Conservation (phyloP, 1,140 invertebrate species). For the Reticulitermes speratus region DNA sequence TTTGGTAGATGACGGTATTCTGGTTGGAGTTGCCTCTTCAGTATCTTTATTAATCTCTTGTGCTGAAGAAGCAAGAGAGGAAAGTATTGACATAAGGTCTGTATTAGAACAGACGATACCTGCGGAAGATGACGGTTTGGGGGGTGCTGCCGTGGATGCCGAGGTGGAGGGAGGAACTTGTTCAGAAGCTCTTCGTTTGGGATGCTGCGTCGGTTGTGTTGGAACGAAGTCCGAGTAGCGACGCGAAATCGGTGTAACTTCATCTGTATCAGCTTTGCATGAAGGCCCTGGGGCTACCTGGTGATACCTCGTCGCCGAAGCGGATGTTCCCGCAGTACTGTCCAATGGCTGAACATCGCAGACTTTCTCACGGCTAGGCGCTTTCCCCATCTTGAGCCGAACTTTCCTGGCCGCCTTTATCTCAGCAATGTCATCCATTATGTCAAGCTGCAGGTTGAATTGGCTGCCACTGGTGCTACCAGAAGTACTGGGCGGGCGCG, state of each 20-base stretch:
- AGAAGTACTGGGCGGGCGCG: conserved; percentile 33
- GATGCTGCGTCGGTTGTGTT: conserved; percentile 50
- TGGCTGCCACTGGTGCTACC: conserved; percentile 63
- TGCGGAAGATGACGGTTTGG: conserved; percentile 35
- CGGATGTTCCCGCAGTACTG: conserved; percentile 57
- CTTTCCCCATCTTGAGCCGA: conserved; percentile 78
- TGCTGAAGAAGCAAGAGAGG: conserved; percentile 73
- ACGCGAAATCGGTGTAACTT: not conserved
- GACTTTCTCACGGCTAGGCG: conserved; percentile 65
- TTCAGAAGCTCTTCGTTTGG: conserved; percentile 62
- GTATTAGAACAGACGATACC: conserved; percentile 77
- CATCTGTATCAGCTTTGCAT: not conserved
- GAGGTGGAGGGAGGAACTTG: conserved; percentile 46
- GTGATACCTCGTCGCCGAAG: conserved; percentile 54
- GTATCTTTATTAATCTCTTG: conserved; percentile 66
- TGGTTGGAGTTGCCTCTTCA: conserved; percentile 32
- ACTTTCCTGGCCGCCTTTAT: conserved; percentile 71
- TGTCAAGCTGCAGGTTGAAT: conserved; percentile 78
- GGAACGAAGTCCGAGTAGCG: conserved; percentile 72
- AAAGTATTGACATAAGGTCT: conserved; percentile 74
- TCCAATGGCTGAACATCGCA: conserved; percentile 77
- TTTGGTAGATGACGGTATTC: not conserved
- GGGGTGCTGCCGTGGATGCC: conserved; percentile 24
- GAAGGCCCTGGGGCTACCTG: not conserved
- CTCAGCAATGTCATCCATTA: conserved; percentile 77